Evolutionary conservation across 1,140 invertebrate species (phyloP), one percentile per base, ranked within the genome.

Genomic region (Palaemon carinicauda): DNA sequence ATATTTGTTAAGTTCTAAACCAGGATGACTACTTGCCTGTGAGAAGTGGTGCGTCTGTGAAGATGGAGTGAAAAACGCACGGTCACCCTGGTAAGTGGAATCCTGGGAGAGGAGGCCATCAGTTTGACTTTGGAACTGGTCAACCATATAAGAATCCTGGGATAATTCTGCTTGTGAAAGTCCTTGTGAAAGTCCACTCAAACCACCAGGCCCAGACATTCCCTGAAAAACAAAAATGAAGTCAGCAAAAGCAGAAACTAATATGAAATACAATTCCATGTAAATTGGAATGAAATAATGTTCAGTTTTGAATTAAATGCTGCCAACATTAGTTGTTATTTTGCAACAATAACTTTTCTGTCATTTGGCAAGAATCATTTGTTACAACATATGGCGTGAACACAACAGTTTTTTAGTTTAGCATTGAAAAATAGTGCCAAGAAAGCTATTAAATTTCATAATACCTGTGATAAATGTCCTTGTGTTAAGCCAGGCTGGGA

Each of bases 61-160:
- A 51, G 88, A 85, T 77, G 88, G 88, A 52, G 87, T 87, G 60
- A 89, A 89, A 85, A 88, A 87, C 53, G 84, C 83, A 65, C 88
- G 85, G 69, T 95, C 95, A 73, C 94, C 95, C 92, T 97, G 96
- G 92, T 97, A 98, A 87, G 96, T 97, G 12, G 96, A 98, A 92
- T 99, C 97, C 92, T 99, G 97, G 5, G 97, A 98, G 89, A 99
- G 92, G 86, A 99, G 93, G 65, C 96, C 97, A 91, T 98, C 97
- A 93, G 97, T 96, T 92, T 98, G 97, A 41, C 97, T 98, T 90
- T 97, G 96, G 91, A 97, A 96, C 89, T 98, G 97, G 88, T 96
- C 96, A 86, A 94, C 94, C 56, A 96, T 94, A 90, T 96, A 95
- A 33, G 95, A 96, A 92, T 98, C 97, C 93, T 98, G 96, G 69